A percentile compares a stretch with the other conserved stretches of the same genome.
These are phyloP conservation scores for Drosophila melanosoma DNA, from an alignment of 2,888 invertebrate species.

Conservation along the genomic window DNA sequence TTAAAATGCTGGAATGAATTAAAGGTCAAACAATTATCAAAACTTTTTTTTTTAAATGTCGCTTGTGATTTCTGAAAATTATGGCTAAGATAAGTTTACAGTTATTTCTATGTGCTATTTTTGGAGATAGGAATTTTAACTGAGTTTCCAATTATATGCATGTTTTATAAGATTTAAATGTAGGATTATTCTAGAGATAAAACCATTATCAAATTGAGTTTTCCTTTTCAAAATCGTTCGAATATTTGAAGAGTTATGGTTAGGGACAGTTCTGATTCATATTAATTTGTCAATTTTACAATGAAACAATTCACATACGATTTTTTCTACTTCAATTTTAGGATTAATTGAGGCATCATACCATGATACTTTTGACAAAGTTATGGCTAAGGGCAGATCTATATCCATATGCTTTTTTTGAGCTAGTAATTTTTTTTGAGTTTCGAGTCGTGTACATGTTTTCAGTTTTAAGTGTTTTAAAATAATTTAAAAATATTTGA, in stretches of 20 bases:
- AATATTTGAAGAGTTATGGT: neutral
- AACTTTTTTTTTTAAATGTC: no score
- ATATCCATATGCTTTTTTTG: neutral
- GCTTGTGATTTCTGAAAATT: neutral
- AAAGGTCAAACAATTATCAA: no score
- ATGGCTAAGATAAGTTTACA: neutral
- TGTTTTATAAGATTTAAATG: neutral
- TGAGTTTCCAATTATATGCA: accelerated
- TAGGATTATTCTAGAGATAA: neutral
- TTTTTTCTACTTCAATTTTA: neutral
- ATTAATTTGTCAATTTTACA: neutral
- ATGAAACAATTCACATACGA: no score
- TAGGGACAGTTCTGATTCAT: accelerated
- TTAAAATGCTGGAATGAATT: neutral
- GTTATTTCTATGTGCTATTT: accelerated
- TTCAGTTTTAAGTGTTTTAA: neutral
- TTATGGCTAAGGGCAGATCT: neutral
- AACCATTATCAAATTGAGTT: neutral
- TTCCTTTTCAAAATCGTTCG: neutral
- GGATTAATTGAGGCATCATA: neutral
- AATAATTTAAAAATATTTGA: neutral
- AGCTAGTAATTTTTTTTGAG: neutral
- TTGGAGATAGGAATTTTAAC: neutral
- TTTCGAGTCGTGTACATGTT: no score
- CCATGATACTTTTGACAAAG: neutral